These are phyloP conservation scores for Phylloscopus collybita DNA, from an alignment of 2,797 vertebrate species.

Conservation along the genomic window DNA sequence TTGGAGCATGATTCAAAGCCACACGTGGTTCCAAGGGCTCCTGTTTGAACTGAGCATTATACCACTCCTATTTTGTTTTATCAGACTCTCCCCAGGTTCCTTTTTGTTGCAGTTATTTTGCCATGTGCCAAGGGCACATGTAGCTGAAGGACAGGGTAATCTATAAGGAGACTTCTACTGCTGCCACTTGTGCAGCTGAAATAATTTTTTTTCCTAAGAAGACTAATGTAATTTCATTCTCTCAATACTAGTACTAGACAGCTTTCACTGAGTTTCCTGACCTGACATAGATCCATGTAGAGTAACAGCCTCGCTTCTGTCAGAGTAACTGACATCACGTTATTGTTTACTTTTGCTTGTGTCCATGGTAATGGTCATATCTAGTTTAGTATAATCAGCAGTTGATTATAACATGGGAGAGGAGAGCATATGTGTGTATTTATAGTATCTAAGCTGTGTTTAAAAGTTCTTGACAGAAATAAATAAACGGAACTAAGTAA, in stretches of 20 bases:
- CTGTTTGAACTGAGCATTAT: background rate
- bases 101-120: background rate
- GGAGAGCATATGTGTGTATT: background rate
- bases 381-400: constrained; percentile 43
- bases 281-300: background rate
- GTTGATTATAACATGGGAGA: background rate
- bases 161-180: background rate
- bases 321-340: background rate
- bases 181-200: background rate
- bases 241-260: background rate
- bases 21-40: background rate
- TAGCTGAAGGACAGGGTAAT: background rate
- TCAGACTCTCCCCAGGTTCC: background rate
- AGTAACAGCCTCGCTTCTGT: background rate
- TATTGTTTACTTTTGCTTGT: constrained; percentile 49
- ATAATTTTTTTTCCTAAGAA: background rate
- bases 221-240: background rate
- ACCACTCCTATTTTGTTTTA: background rate
- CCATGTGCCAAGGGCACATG: background rate
- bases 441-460: background rate
- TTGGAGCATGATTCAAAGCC: background rate
- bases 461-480: constrained; percentile 36
- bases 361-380: constrained; percentile 4
- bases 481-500: background rate
- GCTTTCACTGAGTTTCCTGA: background rate